These are phyloP conservation scores for Microplitis mediator DNA, from an alignment of 1,140 invertebrate genomes.

Conservation along the genomic window DNA sequence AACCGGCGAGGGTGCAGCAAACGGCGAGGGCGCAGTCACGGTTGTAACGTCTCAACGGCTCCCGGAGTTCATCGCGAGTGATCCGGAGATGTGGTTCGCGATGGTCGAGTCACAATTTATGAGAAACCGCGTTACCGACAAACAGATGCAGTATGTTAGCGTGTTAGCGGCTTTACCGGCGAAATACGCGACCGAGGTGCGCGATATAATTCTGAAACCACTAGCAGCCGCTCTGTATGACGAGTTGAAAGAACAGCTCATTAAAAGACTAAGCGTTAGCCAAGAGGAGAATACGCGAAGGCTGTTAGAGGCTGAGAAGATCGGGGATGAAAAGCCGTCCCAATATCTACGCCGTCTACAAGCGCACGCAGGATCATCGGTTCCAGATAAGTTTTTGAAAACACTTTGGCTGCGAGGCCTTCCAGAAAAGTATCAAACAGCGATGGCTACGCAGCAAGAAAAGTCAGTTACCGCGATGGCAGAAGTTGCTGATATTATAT, in stretches of 20 bases:
- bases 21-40: no score
- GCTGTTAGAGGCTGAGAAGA: slow-evolving; percentile 28
- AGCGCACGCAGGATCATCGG: neutral
- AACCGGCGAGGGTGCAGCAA: no score
- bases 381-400: slow-evolving; percentile 3
- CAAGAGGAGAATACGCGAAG: slow-evolving; percentile 16
- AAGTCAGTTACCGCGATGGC: slow-evolving; percentile 2
- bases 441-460: slow-evolving; percentile 22
- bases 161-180: no score
- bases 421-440: slow-evolving; percentile 33
- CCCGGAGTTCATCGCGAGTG: no score
- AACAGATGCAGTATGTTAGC: no score
- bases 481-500: slow-evolving; percentile 6
- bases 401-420: slow-evolving; percentile 33
- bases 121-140: no score
- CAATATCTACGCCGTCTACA: slow-evolving; percentile 26
- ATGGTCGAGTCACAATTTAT: no score
- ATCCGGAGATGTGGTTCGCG: no score
- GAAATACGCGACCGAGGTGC: no score
- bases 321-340: slow-evolving; percentile 33
- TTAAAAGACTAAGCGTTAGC: slow-evolving; percentile 16
- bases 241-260: slow-evolving; percentile 23
- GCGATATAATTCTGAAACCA: no score
- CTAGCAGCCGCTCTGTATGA: no score
- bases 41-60: no score